These are phyloP conservation scores for Galeopsomyia nigrocyanea DNA, from an alignment of 2,888 invertebrate genomes.

Conservation along the genomic window DNA sequence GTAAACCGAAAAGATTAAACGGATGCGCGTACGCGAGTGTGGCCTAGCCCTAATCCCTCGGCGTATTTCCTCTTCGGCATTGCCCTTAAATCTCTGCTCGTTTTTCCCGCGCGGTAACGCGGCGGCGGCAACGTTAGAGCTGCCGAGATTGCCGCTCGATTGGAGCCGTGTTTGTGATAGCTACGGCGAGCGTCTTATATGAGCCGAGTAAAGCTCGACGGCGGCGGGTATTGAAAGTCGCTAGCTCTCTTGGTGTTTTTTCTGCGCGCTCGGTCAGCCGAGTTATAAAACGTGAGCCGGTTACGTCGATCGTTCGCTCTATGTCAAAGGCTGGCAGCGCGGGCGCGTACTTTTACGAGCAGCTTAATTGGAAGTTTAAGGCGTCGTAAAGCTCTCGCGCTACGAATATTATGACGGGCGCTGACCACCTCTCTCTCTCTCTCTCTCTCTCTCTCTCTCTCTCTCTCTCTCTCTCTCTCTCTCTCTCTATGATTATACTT, in stretches of 20 bases:
- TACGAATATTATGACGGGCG: slow-evolving; percentile 40
- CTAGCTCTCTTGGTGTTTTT: background rate
- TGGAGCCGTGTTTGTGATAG: slow-evolving; percentile 20
- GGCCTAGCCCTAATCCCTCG: slow-evolving; percentile 43
- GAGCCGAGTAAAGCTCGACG: slow-evolving; percentile 31
- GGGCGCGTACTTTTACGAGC: slow-evolving; percentile 52
- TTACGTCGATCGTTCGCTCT: slow-evolving; percentile 55
- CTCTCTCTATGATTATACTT: no score
- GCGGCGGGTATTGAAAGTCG: slow-evolving; percentile 24
- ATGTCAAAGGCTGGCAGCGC: slow-evolving; percentile 49
- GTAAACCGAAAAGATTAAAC: slow-evolving; percentile 65
- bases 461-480: no score
- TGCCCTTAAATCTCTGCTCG: slow-evolving; percentile 35
- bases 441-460: background rate
- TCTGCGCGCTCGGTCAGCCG: slow-evolving; percentile 16
- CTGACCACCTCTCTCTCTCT: slow-evolving; percentile 11
- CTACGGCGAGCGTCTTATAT: slow-evolving; percentile 22
- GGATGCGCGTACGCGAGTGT: slow-evolving; percentile 19
- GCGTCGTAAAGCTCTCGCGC: slow-evolving; percentile 52
- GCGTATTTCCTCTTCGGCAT: slow-evolving; percentile 41
- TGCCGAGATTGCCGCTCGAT: slow-evolving; percentile 41
- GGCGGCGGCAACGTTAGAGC: background rate
- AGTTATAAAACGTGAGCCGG: slow-evolving; percentile 44
- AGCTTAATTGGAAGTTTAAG: slow-evolving; percentile 61
- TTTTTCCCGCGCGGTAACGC: no score